A percentile compares a stretch with the other conserved stretches of the same genome.
phyloP scores from a whole-genome alignment of 2,113 vertebrate genomes.

The Micronycteris hirsuta region DNA sequence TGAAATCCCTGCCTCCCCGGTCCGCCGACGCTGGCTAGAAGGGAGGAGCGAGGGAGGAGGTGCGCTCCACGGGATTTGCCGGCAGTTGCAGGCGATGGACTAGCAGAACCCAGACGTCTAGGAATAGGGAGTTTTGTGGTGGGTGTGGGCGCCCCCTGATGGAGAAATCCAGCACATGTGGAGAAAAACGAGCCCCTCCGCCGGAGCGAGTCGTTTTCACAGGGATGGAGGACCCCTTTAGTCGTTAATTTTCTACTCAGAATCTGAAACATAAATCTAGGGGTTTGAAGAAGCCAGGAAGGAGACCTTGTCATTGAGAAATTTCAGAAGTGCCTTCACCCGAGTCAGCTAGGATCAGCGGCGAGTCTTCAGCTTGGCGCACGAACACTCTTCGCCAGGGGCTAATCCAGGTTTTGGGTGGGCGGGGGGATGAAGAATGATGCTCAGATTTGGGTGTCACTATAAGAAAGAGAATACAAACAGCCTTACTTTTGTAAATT shows the following conservation, averaged over 20 bases:
- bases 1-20: conserved; percentile 12
- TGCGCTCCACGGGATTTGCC: background rate
- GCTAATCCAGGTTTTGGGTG: background rate
- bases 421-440: background rate
- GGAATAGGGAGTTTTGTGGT: conserved; percentile 39
- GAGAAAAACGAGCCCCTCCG: background rate
- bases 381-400: background rate
- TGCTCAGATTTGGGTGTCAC: background rate
- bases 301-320: background rate
- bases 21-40: background rate
- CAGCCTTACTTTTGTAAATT: background rate
- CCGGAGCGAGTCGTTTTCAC: background rate
- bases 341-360: rapidly evolving
- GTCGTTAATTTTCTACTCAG: background rate
- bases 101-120: conserved; percentile 44
- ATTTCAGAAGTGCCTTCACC: background rate
- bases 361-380: background rate
- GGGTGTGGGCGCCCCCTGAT: conserved; percentile 65
- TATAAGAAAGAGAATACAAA: background rate
- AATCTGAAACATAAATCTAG: background rate
- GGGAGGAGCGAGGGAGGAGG: conserved; percentile 49
- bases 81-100: background rate
- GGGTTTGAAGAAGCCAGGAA: background rate
- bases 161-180: background rate
- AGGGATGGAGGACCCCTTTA: background rate